phyloP scores from a whole-genome alignment of 1,140 invertebrate genomes.

The Halyomorpha halys region DNA sequence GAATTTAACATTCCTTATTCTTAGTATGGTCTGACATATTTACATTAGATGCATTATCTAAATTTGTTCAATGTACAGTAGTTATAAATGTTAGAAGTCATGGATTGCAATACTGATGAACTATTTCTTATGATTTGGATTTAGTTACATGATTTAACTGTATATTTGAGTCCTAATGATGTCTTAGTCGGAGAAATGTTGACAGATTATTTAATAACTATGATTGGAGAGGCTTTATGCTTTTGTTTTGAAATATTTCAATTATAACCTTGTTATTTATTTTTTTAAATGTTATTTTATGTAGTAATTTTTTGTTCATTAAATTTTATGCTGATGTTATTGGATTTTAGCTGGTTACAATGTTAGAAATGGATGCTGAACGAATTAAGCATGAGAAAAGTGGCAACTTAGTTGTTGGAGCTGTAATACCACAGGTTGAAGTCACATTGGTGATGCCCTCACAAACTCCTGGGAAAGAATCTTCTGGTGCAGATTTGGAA shows the following conservation, averaged over 20 bases:
- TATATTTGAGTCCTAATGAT: no score
- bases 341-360: slow-evolving; percentile 49
- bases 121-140: no score
- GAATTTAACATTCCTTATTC: no score
- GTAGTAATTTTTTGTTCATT: neutral
- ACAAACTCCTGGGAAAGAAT: slow-evolving; percentile 66
- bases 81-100: no score
- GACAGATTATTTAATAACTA: no score
- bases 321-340: neutral
- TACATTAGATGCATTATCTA: no score
- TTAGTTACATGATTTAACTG: no score
- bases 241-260: neutral
- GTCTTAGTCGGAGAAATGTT: no score
- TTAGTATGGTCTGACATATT: no score
- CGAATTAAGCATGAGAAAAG: slow-evolving; percentile 30
- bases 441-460: slow-evolving; percentile 78
- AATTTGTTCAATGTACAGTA: no score
- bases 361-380: slow-evolving; percentile 66
- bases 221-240: no score
- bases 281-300: neutral
- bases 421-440: slow-evolving; percentile 72
- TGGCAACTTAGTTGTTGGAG: slow-evolving; percentile 55
- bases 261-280: neutral
- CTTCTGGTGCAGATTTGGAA: slow-evolving; percentile 64
- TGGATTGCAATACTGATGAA: no score